Evolutionary conservation across 2,113 vertebrate genomes (phyloP).

Genomic region (Oryzias celebensis): DNA sequence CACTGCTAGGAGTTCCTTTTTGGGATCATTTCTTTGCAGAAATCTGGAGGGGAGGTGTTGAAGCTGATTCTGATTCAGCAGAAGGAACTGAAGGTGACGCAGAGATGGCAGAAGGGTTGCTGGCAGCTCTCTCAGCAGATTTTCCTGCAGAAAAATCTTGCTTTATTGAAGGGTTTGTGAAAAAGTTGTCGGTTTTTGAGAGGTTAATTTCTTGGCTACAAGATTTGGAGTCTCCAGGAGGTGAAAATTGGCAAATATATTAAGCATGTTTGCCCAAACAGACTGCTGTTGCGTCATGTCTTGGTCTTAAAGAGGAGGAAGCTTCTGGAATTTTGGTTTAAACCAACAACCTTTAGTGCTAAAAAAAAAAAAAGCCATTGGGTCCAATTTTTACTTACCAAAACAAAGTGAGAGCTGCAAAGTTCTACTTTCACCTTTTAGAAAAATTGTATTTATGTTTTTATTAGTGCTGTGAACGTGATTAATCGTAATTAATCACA

Average conservation of each 20-base stretch:
- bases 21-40: slow-evolving; percentile 59
- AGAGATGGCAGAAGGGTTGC: slow-evolving; percentile 61
- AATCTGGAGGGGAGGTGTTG: slow-evolving; percentile 54
- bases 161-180: slow-evolving; percentile 38
- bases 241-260: slow-evolving; percentile 51
- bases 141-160: slow-evolving; percentile 76
- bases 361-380: too few species aligned
- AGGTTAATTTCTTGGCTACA: slow-evolving; percentile 74
- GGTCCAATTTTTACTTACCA: too few species aligned
- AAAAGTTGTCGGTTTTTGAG: slow-evolving; percentile 62
- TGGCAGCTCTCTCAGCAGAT: slow-evolving; percentile 69
- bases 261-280: slow-evolving; percentile 60
- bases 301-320: slow-evolving; percentile 67
- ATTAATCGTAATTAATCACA: too few species aligned
- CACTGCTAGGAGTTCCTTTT: slow-evolving; percentile 84
- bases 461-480: too few species aligned
- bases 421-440: too few species aligned
- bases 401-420: too few species aligned
- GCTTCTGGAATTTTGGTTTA: slow-evolving; percentile 45
- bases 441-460: too few species aligned
- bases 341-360: too few species aligned
- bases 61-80: slow-evolving; percentile 80
- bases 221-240: slow-evolving; percentile 75
- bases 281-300: slow-evolving; percentile 78
- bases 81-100: slow-evolving; percentile 66